These are phyloP conservation scores for Zeuzera pyrina DNA, from an alignment of 2,888 invertebrate genomes.

Conservation along the genomic window DNA sequence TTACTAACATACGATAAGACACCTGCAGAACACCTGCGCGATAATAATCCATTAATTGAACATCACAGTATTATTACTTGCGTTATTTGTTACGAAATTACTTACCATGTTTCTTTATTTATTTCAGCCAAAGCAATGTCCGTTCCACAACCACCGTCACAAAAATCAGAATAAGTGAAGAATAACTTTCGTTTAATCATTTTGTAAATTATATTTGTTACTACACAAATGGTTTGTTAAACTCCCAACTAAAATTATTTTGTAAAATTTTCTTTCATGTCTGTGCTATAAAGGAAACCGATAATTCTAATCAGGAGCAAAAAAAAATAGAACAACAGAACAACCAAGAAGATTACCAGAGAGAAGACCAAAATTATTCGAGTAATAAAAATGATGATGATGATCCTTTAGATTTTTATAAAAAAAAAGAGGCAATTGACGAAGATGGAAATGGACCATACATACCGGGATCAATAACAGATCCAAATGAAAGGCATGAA, in stretches of 20 bases:
- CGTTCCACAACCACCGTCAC: conserved; percentile 35
- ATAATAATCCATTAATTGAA: too few relatives aligned
- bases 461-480: conserved; percentile 71
- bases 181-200: background rate
- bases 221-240: background rate
- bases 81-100: too few relatives aligned
- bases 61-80: too few relatives aligned
- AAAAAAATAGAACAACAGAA: conserved; percentile 11
- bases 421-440: conserved; percentile 41
- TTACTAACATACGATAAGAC: too few relatives aligned
- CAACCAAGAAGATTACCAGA: conserved; percentile 14
- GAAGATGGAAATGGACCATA: conserved; percentile 56
- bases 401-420: conserved; percentile 40
- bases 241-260: too few relatives aligned
- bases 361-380: conserved; percentile 9
- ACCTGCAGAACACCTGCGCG: too few relatives aligned
- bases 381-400: conserved; percentile 17
- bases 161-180: conserved; percentile 8
- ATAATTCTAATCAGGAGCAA: conserved; percentile 23
- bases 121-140: conserved; percentile 54
- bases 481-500: conserved; percentile 61
- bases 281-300: conserved; percentile 51
- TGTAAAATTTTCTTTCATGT: conserved; percentile 46
- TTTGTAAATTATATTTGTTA: background rate
- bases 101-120: conserved; percentile 23